These are phyloP conservation scores for Mustela lutreola DNA, from an alignment of 2,113 vertebrate species.

Conservation along the genomic window DNA sequence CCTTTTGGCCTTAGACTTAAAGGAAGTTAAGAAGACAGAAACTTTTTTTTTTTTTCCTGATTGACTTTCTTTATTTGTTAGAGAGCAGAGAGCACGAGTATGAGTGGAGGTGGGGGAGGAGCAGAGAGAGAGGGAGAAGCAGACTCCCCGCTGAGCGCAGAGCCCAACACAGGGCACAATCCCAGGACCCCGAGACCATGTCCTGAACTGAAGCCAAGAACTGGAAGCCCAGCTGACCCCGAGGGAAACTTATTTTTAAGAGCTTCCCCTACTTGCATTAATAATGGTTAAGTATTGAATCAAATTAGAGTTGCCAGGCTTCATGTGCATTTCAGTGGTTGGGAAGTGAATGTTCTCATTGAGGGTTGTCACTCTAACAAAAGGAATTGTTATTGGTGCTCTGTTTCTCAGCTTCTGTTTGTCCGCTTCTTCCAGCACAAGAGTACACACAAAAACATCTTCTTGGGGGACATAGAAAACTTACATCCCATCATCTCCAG, in stretches of 20 bases:
- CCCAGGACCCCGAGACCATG: neutral
- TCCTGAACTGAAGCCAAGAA: neutral
- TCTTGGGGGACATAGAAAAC: neutral
- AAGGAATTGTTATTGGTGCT: neutral
- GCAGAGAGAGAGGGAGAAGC: neutral
- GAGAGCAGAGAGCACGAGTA: neutral
- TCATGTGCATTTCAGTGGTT: neutral
- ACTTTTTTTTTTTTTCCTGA: neutral
- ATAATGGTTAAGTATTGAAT: neutral
- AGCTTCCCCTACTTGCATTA: neutral
- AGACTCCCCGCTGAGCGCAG: neutral
- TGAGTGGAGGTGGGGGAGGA: neutral
- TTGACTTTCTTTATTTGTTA: neutral
- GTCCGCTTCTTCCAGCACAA: neutral
- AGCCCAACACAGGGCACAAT: neutral
- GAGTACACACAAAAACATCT: neutral
- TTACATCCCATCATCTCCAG: neutral
- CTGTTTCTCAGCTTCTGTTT: slow-evolving; percentile 16
- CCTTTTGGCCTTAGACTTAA: neutral
- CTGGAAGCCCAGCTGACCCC: neutral
- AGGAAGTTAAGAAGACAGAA: slow-evolving; percentile 31
- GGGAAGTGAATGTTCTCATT: neutral
- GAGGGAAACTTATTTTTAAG: slow-evolving; percentile 34
- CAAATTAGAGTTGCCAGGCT: neutral
- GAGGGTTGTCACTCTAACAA: neutral